Conservation (phyloP, 2,113 vertebrate genomes). For the Ranitomeya variabilis region DNA sequence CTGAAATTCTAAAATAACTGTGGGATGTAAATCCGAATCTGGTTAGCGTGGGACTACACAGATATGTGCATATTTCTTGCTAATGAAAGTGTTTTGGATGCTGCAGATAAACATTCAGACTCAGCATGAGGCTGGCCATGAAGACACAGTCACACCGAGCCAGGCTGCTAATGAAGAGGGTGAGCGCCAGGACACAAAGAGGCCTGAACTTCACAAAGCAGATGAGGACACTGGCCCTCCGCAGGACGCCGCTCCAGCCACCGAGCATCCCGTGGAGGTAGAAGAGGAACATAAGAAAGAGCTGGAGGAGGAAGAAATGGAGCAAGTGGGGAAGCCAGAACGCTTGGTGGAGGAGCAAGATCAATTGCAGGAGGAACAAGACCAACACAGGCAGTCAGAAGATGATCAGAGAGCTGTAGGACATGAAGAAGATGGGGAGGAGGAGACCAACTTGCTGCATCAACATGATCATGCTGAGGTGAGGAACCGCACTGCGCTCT, state of each 20-base stretch:
- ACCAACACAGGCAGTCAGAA: constrained; percentile 37
- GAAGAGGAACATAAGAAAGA: constrained; percentile 78
- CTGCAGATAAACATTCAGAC: constrained; percentile 30
- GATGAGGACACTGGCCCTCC: constrained; percentile 55
- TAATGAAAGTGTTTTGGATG: neutral
- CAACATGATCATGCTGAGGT: constrained; percentile 68
- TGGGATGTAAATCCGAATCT: neutral
- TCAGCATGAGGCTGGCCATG: constrained; percentile 17
- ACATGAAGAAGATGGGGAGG: constrained; percentile 71
- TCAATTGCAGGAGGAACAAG: constrained; percentile 78
- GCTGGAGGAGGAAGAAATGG: constrained; percentile 85
- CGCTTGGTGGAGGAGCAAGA: constrained; percentile 85
- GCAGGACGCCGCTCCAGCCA: constrained; percentile 57
- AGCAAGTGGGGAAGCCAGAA: constrained; percentile 84
- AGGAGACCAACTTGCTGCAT: constrained; percentile 69
- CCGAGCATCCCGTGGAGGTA: constrained; percentile 66
- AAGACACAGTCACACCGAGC: neutral
- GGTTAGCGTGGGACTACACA: neutral
- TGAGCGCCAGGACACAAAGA: constrained; percentile 11
- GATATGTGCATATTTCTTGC: constrained; percentile 13
- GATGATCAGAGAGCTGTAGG: constrained; percentile 68
- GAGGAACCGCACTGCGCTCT: neutral
- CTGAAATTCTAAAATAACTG: neutral
- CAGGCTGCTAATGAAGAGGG: constrained; percentile 35
- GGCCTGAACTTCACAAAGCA: constrained; percentile 28